These are phyloP conservation scores for Brachirus orientalis DNA, from an alignment of 2,113 vertebrate species.

Conservation along the genomic window DNA sequence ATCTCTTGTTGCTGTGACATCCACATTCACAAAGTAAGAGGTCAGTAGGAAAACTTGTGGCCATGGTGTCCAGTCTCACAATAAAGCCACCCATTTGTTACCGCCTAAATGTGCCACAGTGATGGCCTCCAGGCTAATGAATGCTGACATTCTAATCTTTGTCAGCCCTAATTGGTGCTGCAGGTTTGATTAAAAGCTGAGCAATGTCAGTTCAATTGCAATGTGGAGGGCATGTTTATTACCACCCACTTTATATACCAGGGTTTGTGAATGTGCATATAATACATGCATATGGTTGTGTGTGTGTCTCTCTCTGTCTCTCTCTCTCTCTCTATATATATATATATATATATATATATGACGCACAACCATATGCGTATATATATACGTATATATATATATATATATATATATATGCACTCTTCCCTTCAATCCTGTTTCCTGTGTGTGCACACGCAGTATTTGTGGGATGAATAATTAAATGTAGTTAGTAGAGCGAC, in stretches of 20 bases:
- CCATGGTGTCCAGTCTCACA: constrained; percentile 16
- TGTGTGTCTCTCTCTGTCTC: too few relatives aligned
- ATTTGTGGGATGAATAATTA: constrained; percentile 55
- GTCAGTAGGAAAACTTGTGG: constrained; percentile 29
- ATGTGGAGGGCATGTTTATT: constrained; percentile 54
- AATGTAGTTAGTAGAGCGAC: constrained; percentile 59
- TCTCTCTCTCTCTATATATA: too few relatives aligned
- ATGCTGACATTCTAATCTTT: constrained; percentile 75
- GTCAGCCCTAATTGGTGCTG: constrained; percentile 70
- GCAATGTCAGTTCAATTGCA: constrained; percentile 44
- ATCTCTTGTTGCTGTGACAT: not conserved
- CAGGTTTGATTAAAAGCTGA: constrained; percentile 74
- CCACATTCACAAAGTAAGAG: constrained; percentile 17
- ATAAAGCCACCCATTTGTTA: constrained; percentile 26
- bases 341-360: not conserved
- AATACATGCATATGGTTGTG: not conserved
- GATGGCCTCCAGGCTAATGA: constrained; percentile 66
- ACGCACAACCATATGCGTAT: too few relatives aligned
- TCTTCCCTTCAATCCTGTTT: constrained; percentile 5
- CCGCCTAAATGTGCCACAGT: constrained; percentile 44
- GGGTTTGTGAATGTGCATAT: constrained; percentile 29
- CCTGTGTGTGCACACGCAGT: not conserved
- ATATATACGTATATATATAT: not conserved
- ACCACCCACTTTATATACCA: constrained; percentile 2
- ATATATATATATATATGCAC: constrained; percentile 35